Evolutionary conservation across 2,888 invertebrate genomes (phyloP).

Genomic region (Neoaliturus tenellus): DNA sequence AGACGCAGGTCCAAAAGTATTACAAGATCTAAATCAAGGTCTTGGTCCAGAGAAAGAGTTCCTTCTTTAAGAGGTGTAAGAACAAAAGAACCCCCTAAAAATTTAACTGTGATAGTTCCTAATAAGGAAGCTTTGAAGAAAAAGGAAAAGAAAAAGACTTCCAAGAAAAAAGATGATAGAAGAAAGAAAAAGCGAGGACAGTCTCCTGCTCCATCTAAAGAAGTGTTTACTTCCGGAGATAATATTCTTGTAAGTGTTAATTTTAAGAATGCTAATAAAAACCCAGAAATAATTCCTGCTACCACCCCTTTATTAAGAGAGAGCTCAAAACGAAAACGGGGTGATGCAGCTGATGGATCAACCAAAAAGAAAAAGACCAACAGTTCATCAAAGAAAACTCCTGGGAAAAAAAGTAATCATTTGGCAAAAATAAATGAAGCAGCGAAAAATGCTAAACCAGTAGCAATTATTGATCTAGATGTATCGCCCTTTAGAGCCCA

Average conservation of each 20-base stretch:
- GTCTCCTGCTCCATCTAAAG: conserved; percentile 85
- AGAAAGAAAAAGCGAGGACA: conserved; percentile 72
- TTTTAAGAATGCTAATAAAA: conserved; percentile 74
- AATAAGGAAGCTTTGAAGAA: conserved; percentile 74
- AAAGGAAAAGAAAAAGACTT: conserved; percentile 73
- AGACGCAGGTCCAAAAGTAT: conserved; percentile 36
- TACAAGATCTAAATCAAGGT: conserved; percentile 63
- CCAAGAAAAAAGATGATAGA: conserved; percentile 71
- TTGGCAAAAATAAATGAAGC: conserved; percentile 69
- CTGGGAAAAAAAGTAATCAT: conserved; percentile 63
- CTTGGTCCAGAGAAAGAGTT: conserved; percentile 65
- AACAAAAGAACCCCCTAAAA: conserved; percentile 72
- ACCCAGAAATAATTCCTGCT: conserved; percentile 66
- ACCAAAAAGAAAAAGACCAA: conserved; percentile 68
- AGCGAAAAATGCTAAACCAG: conserved; percentile 79
- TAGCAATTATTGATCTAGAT: conserved; percentile 91
- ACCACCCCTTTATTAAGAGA: conserved; percentile 60
- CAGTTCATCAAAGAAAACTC: conserved; percentile 69
- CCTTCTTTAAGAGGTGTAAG: conserved; percentile 79
- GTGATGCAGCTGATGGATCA: conserved; percentile 69
- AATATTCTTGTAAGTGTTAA: conserved; percentile 95
- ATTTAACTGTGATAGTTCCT: conserved; percentile 77
- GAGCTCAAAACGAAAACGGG: conserved; percentile 71
- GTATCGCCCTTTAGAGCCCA: conserved; percentile 90
- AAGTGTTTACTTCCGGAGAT: conserved; percentile 94